Percentiles rank a stretch among this genome's conserved stretches.
Conservation (phyloP, 2,113 vertebrate species). For the Actinemys pallida region DNA sequence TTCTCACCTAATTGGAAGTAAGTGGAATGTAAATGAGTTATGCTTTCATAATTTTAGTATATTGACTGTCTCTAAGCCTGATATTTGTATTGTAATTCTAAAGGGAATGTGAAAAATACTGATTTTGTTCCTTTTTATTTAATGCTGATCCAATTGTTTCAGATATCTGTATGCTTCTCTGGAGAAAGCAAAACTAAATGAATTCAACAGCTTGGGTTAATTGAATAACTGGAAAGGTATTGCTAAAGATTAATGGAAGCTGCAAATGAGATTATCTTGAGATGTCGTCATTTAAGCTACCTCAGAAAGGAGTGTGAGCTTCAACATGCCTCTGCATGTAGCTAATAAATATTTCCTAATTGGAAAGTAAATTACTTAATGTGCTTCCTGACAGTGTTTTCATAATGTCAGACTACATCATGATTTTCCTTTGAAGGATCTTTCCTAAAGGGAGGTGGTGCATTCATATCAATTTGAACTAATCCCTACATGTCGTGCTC, state of each 20-base stretch:
- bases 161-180: background rate
- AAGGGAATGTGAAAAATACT: background rate
- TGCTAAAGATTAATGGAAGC: background rate
- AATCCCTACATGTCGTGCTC: background rate
- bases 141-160: background rate
- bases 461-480: slow-evolving; percentile 14
- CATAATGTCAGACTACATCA: slow-evolving; percentile 41
- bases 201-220: background rate
- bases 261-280: slow-evolving; percentile 6
- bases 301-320: background rate
- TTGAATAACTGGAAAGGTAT: background rate
- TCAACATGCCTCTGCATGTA: slow-evolving; percentile 30
- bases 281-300: background rate
- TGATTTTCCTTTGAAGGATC: slow-evolving; percentile 55
- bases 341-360: slow-evolving; percentile 57
- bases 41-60: background rate
- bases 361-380: slow-evolving; percentile 50
- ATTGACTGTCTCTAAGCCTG: background rate
- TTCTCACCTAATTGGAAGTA: background rate
- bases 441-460: slow-evolving; percentile 3
- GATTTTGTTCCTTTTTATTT: background rate
- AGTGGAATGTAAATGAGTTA: background rate
- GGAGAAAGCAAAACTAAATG: background rate
- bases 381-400: slow-evolving; percentile 54
- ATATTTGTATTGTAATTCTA: background rate